phyloP scores from a whole-genome alignment of 2,888 invertebrate species.

The Labia minor region DNA sequence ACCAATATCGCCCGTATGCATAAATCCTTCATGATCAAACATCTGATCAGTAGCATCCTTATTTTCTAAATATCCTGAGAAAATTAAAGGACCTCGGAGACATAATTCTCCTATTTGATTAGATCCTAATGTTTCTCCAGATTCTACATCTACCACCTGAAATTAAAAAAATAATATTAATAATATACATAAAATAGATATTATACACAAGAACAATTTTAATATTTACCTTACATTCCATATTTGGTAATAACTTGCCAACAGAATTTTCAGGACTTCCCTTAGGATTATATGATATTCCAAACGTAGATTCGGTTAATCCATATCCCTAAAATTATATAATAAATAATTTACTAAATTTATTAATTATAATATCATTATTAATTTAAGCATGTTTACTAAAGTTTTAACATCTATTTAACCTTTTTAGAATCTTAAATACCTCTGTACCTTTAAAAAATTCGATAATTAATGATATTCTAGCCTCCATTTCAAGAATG shows the following conservation, averaged over 20 bases:
- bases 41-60: slow-evolving; percentile 14
- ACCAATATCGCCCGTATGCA: slow-evolving; percentile 35
- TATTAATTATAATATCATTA: no score
- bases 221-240: background rate
- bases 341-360: no score
- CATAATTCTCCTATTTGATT: slow-evolving; percentile 16
- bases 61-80: slow-evolving; percentile 16
- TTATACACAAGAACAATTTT: no score
- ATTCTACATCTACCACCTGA: slow-evolving; percentile 15
- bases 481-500: no score
- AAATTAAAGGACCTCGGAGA: background rate
- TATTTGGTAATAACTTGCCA: background rate
- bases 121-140: slow-evolving; percentile 14
- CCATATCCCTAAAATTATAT: background rate
- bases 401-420: no score
- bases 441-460: no score
- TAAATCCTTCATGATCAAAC: slow-evolving; percentile 18
- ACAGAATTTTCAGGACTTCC: no score
- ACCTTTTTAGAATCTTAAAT: no score
- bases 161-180: no score
- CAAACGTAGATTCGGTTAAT: background rate
- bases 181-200: no score
- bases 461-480: no score
- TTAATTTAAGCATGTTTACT: no score
- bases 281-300: background rate